A percentile compares a stretch with the other conserved stretches of the same genome.
Evolutionary conservation across 2,888 invertebrate genomes (phyloP).

Genomic region (Stictocephala bisonia): DNA sequence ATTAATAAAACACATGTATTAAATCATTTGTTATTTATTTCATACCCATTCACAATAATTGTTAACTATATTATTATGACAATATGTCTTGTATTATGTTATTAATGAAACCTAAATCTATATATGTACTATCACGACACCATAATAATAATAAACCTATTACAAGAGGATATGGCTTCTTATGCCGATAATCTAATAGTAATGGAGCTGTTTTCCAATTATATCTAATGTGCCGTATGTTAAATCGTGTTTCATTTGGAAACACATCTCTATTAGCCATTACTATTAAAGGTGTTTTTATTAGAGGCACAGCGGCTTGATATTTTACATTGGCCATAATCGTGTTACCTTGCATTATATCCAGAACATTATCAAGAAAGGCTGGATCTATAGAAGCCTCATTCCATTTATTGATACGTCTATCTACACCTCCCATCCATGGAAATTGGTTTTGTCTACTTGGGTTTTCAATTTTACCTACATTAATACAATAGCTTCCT

Average conservation of each 20-base stretch:
- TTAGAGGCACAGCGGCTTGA: background rate
- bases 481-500: constrained; percentile 1
- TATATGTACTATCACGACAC: no score
- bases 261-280: constrained; percentile 25
- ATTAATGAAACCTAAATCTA: no score
- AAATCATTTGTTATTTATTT: no score
- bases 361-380: constrained; percentile 20
- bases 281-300: constrained; percentile 24
- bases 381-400: constrained; percentile 33
- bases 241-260: background rate
- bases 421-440: constrained; percentile 30
- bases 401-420: constrained; percentile 27
- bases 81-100: no score
- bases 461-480: constrained; percentile 32
- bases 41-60: no score
- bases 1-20: no score
- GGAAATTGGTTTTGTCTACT: constrained; percentile 25
- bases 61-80: no score
- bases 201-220: background rate
- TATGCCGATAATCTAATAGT: constrained; percentile 2
- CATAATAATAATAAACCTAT: background rate
- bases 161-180: background rate
- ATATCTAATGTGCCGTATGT: background rate
- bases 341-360: constrained; percentile 25
- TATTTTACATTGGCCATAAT: constrained; percentile 23